A percentile compares a stretch with the other conserved stretches of the same genome.
Conservation (phyloP, 2,113 vertebrate species). For the Lota lota region DNA sequence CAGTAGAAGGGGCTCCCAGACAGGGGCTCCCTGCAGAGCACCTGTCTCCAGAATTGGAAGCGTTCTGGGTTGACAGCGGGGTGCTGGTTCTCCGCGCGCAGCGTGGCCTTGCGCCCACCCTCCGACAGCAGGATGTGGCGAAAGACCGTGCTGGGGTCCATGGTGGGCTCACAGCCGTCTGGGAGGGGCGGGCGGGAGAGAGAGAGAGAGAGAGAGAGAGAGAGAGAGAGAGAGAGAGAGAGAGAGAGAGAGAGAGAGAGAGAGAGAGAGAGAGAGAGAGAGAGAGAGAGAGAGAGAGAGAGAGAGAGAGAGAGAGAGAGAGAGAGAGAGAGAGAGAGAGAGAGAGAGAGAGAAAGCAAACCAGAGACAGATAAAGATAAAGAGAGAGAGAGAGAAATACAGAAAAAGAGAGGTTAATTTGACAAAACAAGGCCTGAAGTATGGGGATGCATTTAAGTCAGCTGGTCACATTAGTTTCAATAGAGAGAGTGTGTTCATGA, state of each 20-base stretch:
- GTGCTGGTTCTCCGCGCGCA: slow-evolving; percentile 62
- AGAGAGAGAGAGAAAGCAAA: slow-evolving; percentile 1
- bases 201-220: not conserved
- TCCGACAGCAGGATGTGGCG: slow-evolving; percentile 67
- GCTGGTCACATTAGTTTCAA: not conserved
- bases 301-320: too few species aligned
- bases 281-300: too few species aligned
- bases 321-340: not conserved
- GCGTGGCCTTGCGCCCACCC: slow-evolving; percentile 53
- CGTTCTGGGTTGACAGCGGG: slow-evolving; percentile 65
- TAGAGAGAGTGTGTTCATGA: not conserved
- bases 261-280: too few species aligned
- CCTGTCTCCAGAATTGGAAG: slow-evolving; percentile 75
- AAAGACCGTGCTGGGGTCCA: slow-evolving; percentile 67
- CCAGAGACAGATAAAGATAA: too few species aligned
- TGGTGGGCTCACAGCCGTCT: slow-evolving; percentile 69
- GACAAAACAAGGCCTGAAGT: too few species aligned
- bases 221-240: too few species aligned
- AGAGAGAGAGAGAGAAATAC: too few species aligned
- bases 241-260: too few species aligned
- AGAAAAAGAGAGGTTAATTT: too few species aligned
- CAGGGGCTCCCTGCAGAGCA: slow-evolving; percentile 69
- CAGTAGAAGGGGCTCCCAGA: slow-evolving; percentile 75
- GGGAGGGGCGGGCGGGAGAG: not conserved
- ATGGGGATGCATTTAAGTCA: not conserved